These are phyloP conservation scores for Sciurus vulgaris DNA, from an alignment of 2,797 vertebrate genomes.

Conservation along the genomic window DNA sequence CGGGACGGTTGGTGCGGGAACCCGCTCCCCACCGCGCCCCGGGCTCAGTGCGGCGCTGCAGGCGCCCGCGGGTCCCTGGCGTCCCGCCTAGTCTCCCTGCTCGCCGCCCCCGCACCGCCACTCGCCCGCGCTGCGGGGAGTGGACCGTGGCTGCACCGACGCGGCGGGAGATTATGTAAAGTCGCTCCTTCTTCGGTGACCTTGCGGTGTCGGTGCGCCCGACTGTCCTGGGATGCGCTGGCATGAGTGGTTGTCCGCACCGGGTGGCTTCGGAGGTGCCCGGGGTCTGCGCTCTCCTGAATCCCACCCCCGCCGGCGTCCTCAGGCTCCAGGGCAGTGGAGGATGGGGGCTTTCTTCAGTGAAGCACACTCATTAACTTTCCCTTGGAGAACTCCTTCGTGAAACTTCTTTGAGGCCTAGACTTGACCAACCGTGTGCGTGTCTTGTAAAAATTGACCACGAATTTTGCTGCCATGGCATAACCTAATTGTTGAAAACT, in stretches of 20 bases:
- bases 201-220: slow-evolving; percentile 74
- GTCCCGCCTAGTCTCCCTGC: neutral
- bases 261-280: neutral
- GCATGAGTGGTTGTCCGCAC: neutral
- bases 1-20: neutral
- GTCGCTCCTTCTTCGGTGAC: slow-evolving; percentile 69
- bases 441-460: neutral
- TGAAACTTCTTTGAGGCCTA: slow-evolving; percentile 20
- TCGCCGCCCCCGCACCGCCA: neutral
- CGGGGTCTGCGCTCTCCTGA: neutral
- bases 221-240: slow-evolving; percentile 43
- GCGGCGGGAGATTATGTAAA: slow-evolving; percentile 78
- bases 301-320: too few relatives aligned
- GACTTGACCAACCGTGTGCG: neutral
- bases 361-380: slow-evolving; percentile 45
- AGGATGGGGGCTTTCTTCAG: neutral
- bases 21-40: neutral
- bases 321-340: neutral
- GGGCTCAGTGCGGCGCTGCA: neutral
- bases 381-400: slow-evolving; percentile 41
- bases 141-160: neutral
- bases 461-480: neutral
- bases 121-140: neutral
- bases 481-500: neutral
- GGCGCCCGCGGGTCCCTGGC: neutral